A percentile compares a stretch with the other conserved stretches of the same genome.
Conservation (phyloP, 2,888 invertebrate genomes). For the Rotaria macrura region DNA sequence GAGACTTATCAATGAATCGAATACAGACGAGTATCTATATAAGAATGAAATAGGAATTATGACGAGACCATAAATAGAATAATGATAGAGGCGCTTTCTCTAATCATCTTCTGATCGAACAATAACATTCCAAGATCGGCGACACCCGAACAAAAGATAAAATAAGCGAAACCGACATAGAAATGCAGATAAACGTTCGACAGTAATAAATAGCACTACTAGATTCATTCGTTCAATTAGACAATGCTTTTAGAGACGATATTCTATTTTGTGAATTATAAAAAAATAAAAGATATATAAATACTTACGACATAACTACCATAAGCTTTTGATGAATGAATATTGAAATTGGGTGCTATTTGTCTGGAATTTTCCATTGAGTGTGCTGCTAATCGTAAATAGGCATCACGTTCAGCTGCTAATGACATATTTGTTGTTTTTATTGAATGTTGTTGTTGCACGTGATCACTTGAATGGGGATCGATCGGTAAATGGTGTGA, state of each 20-base stretch:
- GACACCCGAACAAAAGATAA: not conserved
- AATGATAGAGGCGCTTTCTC: not conserved
- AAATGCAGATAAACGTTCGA: not conserved
- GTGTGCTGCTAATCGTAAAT: not conserved
- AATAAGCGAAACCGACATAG: not conserved
- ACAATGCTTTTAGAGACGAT: not conserved
- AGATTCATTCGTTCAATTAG: not conserved
- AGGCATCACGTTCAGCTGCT: not conserved
- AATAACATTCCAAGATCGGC: not conserved
- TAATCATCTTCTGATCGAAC: constrained; percentile 4
- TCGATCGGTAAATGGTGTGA: not conserved
- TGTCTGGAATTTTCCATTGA: constrained; percentile 16
- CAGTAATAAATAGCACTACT: not conserved
- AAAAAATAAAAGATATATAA: not conserved
- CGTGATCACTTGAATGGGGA: not conserved
- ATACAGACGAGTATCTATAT: not conserved
- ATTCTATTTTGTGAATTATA: not conserved
- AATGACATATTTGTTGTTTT: constrained; percentile 1
- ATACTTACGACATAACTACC: constrained; percentile 9
- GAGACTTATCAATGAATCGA: not conserved
- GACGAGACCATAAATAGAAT: not conserved
- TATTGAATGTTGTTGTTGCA: constrained; percentile 6
- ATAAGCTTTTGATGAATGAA: not conserved
- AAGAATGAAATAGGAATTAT: not conserved
- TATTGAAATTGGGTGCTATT: not conserved